Conservation (phyloP, 2,888 invertebrate genomes). For the Chaitophorus viminalis region DNA sequence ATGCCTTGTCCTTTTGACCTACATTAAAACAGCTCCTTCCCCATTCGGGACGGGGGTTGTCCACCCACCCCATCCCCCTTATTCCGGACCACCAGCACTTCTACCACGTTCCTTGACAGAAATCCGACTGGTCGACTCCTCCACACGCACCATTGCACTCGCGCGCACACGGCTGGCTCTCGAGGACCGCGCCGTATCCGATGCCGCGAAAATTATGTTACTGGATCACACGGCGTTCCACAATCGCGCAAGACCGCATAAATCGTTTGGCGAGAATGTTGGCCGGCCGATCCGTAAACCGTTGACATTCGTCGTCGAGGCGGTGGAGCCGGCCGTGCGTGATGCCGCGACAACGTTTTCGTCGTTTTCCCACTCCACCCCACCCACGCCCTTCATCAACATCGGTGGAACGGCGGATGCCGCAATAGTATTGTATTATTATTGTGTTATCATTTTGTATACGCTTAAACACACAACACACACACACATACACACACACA, state of each 20-base stretch:
- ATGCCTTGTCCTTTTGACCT: constrained; percentile 59
- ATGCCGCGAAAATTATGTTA: constrained; percentile 29
- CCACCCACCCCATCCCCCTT: neutral
- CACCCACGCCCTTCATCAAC: neutral
- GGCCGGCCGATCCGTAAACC: neutral
- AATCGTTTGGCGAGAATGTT: neutral
- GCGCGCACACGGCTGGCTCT: neutral
- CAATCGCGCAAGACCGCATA: neutral
- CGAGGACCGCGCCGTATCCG: neutral
- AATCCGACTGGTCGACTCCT: neutral
- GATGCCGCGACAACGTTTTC: neutral
- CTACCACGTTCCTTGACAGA: constrained; percentile 37
- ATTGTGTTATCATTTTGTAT: neutral
- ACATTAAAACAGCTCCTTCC: constrained; percentile 29
- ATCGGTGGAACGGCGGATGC: neutral
- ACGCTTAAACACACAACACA: neutral
- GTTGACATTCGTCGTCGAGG: too few species aligned
- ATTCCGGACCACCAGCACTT: neutral
- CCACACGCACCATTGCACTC: too few species aligned
- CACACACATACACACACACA: neutral
- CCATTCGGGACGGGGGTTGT: neutral
- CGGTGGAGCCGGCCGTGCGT: neutral
- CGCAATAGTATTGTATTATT: neutral
- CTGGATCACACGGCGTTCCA: constrained; percentile 31
- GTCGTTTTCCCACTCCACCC: neutral